Base-by-base conservation (phyloP, 2,797 vertebrate species). In the Diceros bicornis region DNA sequence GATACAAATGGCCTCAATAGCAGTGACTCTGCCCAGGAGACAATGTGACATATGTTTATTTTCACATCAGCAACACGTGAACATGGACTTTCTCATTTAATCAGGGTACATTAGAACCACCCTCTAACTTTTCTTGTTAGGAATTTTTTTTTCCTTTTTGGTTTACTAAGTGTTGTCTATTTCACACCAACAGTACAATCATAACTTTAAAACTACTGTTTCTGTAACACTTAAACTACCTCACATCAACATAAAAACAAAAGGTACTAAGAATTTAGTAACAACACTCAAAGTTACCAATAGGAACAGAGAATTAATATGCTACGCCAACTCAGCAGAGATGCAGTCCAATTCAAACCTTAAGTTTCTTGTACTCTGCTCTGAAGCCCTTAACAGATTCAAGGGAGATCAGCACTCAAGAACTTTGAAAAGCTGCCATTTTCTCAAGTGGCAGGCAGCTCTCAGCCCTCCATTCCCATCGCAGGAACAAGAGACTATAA, bases 361-460 rank as follows among this genome's bases (percentile, higher is more conserved):
- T 94, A 87, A 90, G 94, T 96, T 89, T 90, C 97, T 96, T 94
- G 96, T 71, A 77, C 96, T 41, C 94, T 32, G 96, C 68, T 97
- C 97, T 95, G 97, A 98, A 98, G 94, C 97, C 97, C 96, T 92
- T 72, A 74, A 93, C 97, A 98, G 97, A 97, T 89, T 96, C 96
- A 34, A 91, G 94, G 97, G 96, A 94, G 59, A 77, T 68, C 25
- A 72, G 97, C 81, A 78, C 66, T 94, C 21, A 61, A 91, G 94
- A 93, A 71, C 83, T 86, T 89, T 97, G 97, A 96, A 97, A 98
- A 91, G 93, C 95, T 97, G 96, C 97, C 98, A 86, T 96, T 64
- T 97, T 96, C 91, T 94, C 91, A 96, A 97, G 96, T 5, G 59
- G 14, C 97, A 92, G 94, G 94, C 97, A 6, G 93, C 96, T 98